Evolutionary conservation across 2,888 invertebrate species (phyloP), one percentile per base, ranked within the genome.

Genomic region (Torymus auratus): DNA sequence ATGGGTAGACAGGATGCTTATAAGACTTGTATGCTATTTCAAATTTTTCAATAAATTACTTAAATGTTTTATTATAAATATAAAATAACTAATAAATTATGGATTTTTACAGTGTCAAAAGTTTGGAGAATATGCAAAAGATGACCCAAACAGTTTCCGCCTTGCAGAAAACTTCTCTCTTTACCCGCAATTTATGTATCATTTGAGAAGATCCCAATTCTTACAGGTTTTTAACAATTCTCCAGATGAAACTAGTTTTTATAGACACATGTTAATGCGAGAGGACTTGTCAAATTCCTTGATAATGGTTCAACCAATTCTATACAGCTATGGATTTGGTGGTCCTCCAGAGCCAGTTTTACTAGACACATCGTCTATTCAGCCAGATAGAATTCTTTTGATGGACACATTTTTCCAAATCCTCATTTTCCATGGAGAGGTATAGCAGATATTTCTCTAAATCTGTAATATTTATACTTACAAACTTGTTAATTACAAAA

Each of bases 351-450:
- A 99, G 92, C 99, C 99, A 0, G 99, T 99, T 5, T 92, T 99
- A 23, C 92, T 99, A 56, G 99, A 99, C 91, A 98, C 99, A 2
- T 98, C 98, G 72, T 98, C 98, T 83, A 99, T 99, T 88, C 97
- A 98, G 91, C 96, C 98, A 0, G 99, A 99, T 91, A 94, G 98
- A 81, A 99, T 99, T 87, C 93, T 99, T 64, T 94, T 99, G 75
- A 99, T 99, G 99, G 99, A 99, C 92, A 99, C 99, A 0, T 99
- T 99, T 93, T 99, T 99, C 95, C 99, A 99, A 92, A 98, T 99
- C 88, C 94, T 99, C 78, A 99, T 99, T 88, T 99, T 99, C 92
- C 99, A 99, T 88, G 99, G 99, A 90, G 99, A 99, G 94, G 97
- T 97, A 90, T 88, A 41, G 7, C 41, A 41, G 41, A 7, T 41